phyloP scores from a whole-genome alignment of 2,888 invertebrate genomes.

The Glomeris marginata region DNA sequence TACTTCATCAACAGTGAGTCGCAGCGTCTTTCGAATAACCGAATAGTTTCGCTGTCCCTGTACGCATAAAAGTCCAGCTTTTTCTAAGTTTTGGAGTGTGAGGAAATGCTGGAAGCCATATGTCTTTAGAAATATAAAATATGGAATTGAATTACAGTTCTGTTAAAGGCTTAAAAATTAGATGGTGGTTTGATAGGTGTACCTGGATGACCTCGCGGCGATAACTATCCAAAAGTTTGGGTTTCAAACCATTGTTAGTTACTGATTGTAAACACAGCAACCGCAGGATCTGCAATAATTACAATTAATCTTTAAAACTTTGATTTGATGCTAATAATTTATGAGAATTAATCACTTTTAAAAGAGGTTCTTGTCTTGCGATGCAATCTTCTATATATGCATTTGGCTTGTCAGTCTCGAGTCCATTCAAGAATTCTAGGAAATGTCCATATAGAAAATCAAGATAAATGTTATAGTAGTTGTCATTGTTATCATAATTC shows the following conservation, averaged over 20 bases:
- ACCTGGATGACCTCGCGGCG: slow-evolving; percentile 51
- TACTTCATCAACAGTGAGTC: slow-evolving; percentile 74
- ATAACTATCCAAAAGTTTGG: slow-evolving; percentile 62
- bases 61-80: slow-evolving; percentile 58
- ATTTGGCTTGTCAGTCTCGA: slow-evolving; percentile 78
- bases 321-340: no score
- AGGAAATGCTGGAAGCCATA: slow-evolving; percentile 75
- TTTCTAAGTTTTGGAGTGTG: slow-evolving; percentile 70
- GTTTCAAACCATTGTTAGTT: slow-evolving; percentile 83
- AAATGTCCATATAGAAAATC: slow-evolving; percentile 7
- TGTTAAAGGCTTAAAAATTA: background rate
- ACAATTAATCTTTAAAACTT: no score
- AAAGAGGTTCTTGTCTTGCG: slow-evolving; percentile 61
- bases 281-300: slow-evolving; percentile 46
- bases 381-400: slow-evolving; percentile 85
- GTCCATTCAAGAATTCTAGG: slow-evolving; percentile 67
- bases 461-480: slow-evolving; percentile 3
- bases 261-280: slow-evolving; percentile 85
- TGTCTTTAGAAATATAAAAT: slow-evolving; percentile 37
- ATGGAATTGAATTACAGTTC: background rate
- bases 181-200: slow-evolving; percentile 4
- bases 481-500: no score
- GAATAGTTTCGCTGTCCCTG: slow-evolving; percentile 41
- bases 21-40: slow-evolving; percentile 43
- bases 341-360: slow-evolving; percentile 43